Evolutionary conservation across 2,888 invertebrate genomes (phyloP), one percentile per base, ranked within the genome.

Genomic region (Drosophila anomelani): DNA sequence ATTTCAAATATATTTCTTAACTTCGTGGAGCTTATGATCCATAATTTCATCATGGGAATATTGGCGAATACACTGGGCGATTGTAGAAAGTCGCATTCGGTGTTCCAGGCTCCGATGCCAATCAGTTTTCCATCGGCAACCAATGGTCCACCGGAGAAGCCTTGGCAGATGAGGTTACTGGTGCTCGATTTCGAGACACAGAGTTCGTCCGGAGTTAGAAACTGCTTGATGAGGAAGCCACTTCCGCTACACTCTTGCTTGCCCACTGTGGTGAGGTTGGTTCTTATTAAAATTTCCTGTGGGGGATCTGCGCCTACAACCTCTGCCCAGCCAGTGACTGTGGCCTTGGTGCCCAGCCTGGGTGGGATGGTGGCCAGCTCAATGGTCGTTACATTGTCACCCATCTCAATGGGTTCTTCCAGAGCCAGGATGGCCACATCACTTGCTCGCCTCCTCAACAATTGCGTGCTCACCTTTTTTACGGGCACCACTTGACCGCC

Each of bases 361-460:
- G 81, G 80, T 8, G 80, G 86, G 2, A 60, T 36, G 0, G 77
- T 77, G 41, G 92, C 89, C 90, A 94, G 82, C 3, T 86, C 66
- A 17, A 94, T 92, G 1, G 92, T 81, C 29, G 90, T 87, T 0
- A 94, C 92, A 0, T 77, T 88, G 0, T 91, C 82, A 56, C 77
- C 10, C 2, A 93, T 7, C 78, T 75, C 43, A 94, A 73, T 10
- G 9, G 93, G 90, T 3, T 87, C 91, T 0, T 91, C 67, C 3
- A 95, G 90, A 91, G 93, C 93, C 2, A 95, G 78, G 0, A 94
- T 77, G 0, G 94, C 94, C 23, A 94, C 91, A 63, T 95, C 94
- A 72, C 92, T 93, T 20, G 91, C 90, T 0, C 71, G 67, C 15
- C 84, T 89, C 13, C 91, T 91, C 20, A 78, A 93, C 94, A 1